A percentile compares a stretch with the other conserved stretches of the same genome.
phyloP scores from a whole-genome alignment of 2,113 vertebrate species.

The Ranitomeya imitator region DNA sequence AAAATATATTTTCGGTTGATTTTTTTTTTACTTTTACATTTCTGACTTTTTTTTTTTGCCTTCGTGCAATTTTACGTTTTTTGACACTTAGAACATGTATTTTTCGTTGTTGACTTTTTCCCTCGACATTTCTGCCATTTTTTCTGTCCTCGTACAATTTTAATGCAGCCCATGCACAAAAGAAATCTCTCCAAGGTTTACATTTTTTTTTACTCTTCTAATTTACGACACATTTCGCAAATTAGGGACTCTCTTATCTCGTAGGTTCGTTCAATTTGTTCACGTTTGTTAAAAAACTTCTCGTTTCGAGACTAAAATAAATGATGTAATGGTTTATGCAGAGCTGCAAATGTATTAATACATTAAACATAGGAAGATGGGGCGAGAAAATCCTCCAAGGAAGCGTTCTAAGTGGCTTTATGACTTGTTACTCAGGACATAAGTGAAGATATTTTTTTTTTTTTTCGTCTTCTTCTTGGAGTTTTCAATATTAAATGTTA shows the following conservation, averaged over 20 bases:
- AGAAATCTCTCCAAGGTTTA: conserved; percentile 27
- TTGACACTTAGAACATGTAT: no score
- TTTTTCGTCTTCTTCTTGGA: conserved; percentile 56
- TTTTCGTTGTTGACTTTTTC: no score
- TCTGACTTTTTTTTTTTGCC: no score
- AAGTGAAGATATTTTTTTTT: conserved; percentile 67
- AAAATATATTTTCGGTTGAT: conserved; percentile 50
- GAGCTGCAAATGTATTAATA: conserved; percentile 73
- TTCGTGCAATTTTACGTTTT: no score
- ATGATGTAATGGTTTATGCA: conserved; percentile 67
- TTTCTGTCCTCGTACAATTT: conserved; percentile 44
- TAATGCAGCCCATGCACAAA: conserved; percentile 57
- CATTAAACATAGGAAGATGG: conserved; percentile 72
- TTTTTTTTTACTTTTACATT: conserved; percentile 51
- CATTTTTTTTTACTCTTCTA: conserved; percentile 54
- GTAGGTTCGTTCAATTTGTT: conserved; percentile 63
- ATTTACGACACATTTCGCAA: conserved; percentile 60
- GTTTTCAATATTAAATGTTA: conserved; percentile 68
- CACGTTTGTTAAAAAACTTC: conserved; percentile 68
- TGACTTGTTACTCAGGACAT: conserved; percentile 59
- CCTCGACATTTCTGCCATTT: no score
- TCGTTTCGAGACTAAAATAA: conserved; percentile 55
- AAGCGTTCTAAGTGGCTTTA: conserved; percentile 60
- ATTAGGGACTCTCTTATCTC: conserved; percentile 62
- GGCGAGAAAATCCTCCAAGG: conserved; percentile 63